Evolutionary conservation across 2,888 invertebrate genomes (phyloP).

Genomic region (Argyresthia goedartella): DNA sequence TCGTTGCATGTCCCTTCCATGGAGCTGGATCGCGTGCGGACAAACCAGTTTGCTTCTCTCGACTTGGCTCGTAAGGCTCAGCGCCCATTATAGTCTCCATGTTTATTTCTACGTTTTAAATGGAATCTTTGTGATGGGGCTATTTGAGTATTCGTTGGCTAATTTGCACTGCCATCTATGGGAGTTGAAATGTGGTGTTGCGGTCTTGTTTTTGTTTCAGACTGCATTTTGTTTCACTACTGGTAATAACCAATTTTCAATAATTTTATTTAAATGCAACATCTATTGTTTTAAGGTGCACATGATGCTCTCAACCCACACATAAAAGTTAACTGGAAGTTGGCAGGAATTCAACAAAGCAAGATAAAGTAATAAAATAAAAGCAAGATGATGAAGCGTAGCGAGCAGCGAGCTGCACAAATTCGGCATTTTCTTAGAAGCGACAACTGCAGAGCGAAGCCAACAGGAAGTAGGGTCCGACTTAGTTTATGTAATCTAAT

Average conservation of each 20-base stretch:
- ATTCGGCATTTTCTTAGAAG: slow-evolving; percentile 61
- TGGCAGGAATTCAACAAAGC: slow-evolving; percentile 31
- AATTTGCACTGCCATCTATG: not conserved
- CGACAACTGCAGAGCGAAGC: slow-evolving; percentile 62
- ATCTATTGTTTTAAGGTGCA: too few species aligned
- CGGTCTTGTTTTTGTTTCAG: too few species aligned
- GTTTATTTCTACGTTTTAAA: slow-evolving; percentile 36
- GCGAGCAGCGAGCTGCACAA: slow-evolving; percentile 42
- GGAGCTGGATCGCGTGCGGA: slow-evolving; percentile 60
- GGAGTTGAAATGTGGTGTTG: not conserved
- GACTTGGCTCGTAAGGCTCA: slow-evolving; percentile 48
- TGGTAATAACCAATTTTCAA: not conserved
- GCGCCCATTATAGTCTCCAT: slow-evolving; percentile 41
- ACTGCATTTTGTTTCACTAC: not conserved
- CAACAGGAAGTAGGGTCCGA: slow-evolving; percentile 65
- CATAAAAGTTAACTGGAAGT: slow-evolving; percentile 14
- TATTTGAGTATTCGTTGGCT: not conserved
- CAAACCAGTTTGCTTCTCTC: slow-evolving; percentile 59
- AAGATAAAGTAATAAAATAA: slow-evolving; percentile 23
- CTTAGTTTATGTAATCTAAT: slow-evolving; percentile 70
- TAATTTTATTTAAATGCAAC: not conserved
- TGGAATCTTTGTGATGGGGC: slow-evolving; percentile 20
- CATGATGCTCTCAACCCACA: too few species aligned
- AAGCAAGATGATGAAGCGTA: slow-evolving; percentile 41
- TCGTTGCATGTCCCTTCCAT: slow-evolving; percentile 59